These are phyloP conservation scores for Dipodomys stephensi DNA, from an alignment of 2,113 vertebrate genomes.

Conservation along the genomic window DNA sequence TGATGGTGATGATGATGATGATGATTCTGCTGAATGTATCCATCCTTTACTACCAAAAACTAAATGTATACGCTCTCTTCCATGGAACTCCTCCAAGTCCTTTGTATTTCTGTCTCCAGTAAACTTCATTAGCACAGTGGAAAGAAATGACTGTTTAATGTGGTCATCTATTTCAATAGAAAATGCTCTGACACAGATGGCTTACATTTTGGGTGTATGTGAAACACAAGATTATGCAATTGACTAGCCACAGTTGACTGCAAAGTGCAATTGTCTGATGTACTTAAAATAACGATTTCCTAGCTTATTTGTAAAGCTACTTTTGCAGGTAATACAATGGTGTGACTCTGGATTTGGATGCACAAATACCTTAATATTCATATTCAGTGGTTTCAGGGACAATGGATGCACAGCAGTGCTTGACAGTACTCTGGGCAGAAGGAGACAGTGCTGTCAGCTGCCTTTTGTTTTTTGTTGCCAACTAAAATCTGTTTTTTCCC, in stretches of 20 bases:
- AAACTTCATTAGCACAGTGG: slow-evolving; percentile 69
- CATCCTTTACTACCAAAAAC: slow-evolving; percentile 24
- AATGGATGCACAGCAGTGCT: neutral
- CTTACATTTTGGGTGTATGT: slow-evolving; percentile 30
- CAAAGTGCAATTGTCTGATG: slow-evolving; percentile 71
- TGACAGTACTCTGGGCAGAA: slow-evolving; percentile 13
- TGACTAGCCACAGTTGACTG: slow-evolving; percentile 46
- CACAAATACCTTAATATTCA: neutral
- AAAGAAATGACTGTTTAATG: slow-evolving; percentile 63
- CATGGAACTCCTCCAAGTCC: slow-evolving; percentile 38
- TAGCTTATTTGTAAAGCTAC: slow-evolving; percentile 68
- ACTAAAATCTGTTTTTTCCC: neutral
- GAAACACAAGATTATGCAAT: slow-evolving; percentile 71
- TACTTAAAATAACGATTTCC: slow-evolving; percentile 71
- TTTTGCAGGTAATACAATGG: slow-evolving; percentile 52
- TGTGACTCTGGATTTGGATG: slow-evolving; percentile 30
- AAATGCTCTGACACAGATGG: slow-evolving; percentile 51
- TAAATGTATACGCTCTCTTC: slow-evolving; percentile 26
- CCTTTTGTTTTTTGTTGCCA: neutral
- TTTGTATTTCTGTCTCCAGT: slow-evolving; percentile 61
- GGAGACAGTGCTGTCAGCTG: slow-evolving; percentile 76
- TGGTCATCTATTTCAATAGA: slow-evolving; percentile 61
- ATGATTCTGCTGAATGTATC: slow-evolving; percentile 1
- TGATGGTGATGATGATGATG: too few species aligned
- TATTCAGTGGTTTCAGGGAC: accelerated